Conservation (phyloP, 2,113 vertebrate genomes). For the Ictalurus punctatus region DNA sequence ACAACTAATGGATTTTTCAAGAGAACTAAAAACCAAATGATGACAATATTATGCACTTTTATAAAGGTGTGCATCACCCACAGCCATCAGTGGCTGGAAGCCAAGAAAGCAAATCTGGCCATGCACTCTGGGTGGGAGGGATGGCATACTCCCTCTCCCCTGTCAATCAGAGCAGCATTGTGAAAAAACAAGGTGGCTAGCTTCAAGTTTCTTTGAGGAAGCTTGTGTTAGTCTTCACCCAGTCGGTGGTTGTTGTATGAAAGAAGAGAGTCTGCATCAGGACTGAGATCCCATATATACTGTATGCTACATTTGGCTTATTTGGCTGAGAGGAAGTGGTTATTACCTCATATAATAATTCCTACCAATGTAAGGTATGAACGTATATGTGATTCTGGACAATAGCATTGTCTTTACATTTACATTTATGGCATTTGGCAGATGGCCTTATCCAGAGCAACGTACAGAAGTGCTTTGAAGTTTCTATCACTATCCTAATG, state of each 20-base stretch:
- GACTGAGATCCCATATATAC: neutral
- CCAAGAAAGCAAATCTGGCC: neutral
- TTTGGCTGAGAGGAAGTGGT: neutral
- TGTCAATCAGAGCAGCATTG: neutral
- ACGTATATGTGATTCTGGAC: neutral
- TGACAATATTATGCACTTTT: conserved; percentile 1
- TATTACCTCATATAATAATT: neutral
- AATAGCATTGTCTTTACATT: neutral
- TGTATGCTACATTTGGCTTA: neutral
- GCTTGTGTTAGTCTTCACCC: neutral
- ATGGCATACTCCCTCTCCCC: neutral
- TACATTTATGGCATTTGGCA: no score
- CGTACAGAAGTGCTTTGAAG: no score
- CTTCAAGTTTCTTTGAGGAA: neutral
- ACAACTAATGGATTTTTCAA: neutral
- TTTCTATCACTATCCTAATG: no score
- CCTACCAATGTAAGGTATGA: neutral
- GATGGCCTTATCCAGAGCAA: no score
- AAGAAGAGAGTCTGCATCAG: neutral
- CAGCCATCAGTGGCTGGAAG: neutral
- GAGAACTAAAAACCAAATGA: neutral
- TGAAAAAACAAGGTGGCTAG: neutral
- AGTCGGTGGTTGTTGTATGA: neutral
- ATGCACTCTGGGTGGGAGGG: neutral
- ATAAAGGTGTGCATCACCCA: neutral